Base-by-base conservation (phyloP, 2,113 vertebrate genomes). In the Nanorana parkeri region DNA sequence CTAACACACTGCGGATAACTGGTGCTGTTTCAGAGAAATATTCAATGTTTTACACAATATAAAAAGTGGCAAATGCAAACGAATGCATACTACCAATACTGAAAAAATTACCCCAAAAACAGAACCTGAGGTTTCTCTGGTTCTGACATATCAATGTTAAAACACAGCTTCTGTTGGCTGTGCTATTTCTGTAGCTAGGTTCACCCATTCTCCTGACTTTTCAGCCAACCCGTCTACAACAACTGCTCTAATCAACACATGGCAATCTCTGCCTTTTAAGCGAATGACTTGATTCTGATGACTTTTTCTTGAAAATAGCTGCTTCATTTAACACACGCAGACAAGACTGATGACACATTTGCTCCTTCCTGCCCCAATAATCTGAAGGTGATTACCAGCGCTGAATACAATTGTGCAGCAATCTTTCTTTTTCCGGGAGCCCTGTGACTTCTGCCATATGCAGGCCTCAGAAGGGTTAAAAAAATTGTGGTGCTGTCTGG, bases 311-410 rank as follows among this genome's bases (percentile, higher is more conserved):
- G 52, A 75, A 72, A 67, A 82, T 66, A 67, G 32, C 28, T 36
- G 52, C 71, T 82, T 75, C 51, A 73, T 82, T 75, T 75, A 32
- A n/a, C 69, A 56, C 20, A 81, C 16, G 32, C 36, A 81, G 26
- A 75, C 80, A 58, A 52, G 20, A 28, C 20, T 55, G 47, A 65
- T 71, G 60, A 63, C 69, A 66, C 52, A 66, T 74, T 54, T 56
- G 69, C 68, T 74, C 79, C 68, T 81, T 74, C 74, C 79, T 73
- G 79, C 69, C 58, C 69, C 61, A 66, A 74, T 81, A 81, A 74
- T 55, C 28, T 56, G 69, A 21, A 81, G 69, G 47, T 24, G 26
- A 56, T 65, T 55, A 66, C 51, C 51, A 16, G 61, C 17, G 26
- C 20, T 23, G 28, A 61, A 81, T 74, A 54, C 41, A 55, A 60